These are phyloP conservation scores for Paracentrotus lividus DNA, from an alignment of 53 echinoderm and acorn worm genomes.

Conservation along the genomic window DNA sequence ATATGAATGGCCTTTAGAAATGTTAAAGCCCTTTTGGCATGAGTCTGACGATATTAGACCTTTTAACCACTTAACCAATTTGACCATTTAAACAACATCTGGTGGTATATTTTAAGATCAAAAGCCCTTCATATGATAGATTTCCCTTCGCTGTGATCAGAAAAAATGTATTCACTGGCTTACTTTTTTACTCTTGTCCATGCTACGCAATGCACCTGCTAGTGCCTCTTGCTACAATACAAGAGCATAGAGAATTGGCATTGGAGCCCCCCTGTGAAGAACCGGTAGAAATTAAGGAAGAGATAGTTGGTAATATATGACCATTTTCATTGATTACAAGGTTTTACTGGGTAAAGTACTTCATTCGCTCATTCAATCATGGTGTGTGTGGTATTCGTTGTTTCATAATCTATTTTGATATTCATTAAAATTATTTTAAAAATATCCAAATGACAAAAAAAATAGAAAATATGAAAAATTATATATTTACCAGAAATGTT, in stretches of 20 bases:
- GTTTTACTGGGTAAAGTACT: not conserved
- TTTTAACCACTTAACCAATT: no score
- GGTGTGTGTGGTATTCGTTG: not conserved
- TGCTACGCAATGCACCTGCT: not conserved
- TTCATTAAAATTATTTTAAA: not conserved
- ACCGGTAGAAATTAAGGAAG: slow-evolving; percentile 5
- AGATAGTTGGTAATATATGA: slow-evolving; percentile 18
- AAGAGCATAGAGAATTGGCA: slow-evolving; percentile 10
- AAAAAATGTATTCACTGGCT: not conserved
- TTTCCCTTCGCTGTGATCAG: no score
- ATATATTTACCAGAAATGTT: no score
- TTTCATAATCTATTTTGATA: not conserved
- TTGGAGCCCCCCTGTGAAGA: not conserved
- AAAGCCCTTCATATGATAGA: no score
- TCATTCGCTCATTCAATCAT: not conserved
- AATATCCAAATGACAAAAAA: not conserved
- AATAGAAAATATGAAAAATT: no score
- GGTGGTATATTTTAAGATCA: no score
- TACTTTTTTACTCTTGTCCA: not conserved
- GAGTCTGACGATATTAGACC: no score
- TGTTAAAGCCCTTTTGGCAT: no score
- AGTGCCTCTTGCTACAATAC: slow-evolving; percentile 39
- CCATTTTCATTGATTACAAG: not conserved
- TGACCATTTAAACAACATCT: no score
- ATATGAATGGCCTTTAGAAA: no score